Conservation (phyloP, 2,888 invertebrate species). For the Drosophila birchii region DNA sequence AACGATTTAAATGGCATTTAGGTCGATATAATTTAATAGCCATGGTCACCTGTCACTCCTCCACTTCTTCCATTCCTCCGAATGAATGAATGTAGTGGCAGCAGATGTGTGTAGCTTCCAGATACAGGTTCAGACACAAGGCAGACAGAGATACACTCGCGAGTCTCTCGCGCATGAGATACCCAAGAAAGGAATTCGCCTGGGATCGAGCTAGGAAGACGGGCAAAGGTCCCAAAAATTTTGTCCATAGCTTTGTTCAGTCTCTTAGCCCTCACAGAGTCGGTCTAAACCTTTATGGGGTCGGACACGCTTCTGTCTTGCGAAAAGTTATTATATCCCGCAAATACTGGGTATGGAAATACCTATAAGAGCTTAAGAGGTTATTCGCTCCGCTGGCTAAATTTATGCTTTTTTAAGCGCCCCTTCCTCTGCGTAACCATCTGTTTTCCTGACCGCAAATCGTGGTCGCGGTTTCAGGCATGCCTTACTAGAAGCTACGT, state of each 20-base stretch:
- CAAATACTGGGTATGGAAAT: neutral
- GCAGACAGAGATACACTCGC: no score
- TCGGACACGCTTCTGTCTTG: neutral
- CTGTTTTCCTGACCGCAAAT: conserved; percentile 57
- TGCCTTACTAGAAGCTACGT: neutral
- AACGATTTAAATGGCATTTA: neutral
- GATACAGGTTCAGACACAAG: neutral
- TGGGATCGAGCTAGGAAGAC: neutral
- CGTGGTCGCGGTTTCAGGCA: conserved; percentile 33
- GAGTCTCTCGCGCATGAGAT: neutral
- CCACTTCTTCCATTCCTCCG: neutral
- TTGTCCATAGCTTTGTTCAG: neutral
- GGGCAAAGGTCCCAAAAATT: neutral
- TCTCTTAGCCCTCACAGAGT: neutral
- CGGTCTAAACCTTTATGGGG: neutral
- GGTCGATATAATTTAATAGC: neutral
- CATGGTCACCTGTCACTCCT: neutral
- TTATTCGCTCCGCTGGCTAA: conserved; percentile 2
- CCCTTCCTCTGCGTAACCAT: conserved; percentile 47
- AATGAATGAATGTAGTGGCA: neutral
- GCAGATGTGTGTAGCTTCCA: conserved; percentile 1
- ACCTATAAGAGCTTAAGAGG: neutral
- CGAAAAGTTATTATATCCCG: neutral
- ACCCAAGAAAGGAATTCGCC: neutral
- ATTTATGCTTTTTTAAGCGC: conserved; percentile 39